These are phyloP conservation scores for Tachyglossus aculeatus DNA, from an alignment of 2,797 vertebrate genomes.

Conservation along the genomic window DNA sequence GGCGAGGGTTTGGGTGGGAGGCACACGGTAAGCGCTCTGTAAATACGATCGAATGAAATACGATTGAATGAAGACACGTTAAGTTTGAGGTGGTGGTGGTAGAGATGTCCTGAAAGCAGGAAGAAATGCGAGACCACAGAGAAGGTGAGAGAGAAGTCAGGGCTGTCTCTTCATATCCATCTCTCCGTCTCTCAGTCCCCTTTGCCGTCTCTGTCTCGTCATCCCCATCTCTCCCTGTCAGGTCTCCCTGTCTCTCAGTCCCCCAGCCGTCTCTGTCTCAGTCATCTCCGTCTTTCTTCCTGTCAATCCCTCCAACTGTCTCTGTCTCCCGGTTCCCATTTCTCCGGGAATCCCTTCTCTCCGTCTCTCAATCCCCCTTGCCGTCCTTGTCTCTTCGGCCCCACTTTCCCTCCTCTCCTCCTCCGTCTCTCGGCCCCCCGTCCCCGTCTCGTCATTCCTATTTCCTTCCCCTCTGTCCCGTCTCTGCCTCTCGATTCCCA, in stretches of 20 bases:
- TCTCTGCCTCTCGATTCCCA: neutral
- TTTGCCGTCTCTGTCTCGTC: neutral
- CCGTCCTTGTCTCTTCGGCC: neutral
- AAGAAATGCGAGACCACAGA: too few species aligned
- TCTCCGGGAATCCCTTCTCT: neutral
- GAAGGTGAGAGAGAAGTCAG: too few species aligned
- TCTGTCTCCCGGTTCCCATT: neutral
- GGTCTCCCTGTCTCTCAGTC: neutral
- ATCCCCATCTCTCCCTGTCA: too few species aligned
- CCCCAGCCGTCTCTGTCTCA: neutral
- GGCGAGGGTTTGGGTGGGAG: too few species aligned
- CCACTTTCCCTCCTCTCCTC: neutral
- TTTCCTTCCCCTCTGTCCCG: conserved; percentile 26
- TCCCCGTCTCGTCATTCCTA: neutral
- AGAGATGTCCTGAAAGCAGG: too few species aligned
- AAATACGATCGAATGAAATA: too few species aligned
- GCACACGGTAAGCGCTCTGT: too few species aligned
- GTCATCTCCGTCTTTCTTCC: neutral
- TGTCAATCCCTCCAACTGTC: neutral
- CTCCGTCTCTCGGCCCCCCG: neutral
- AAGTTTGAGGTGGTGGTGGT: too few species aligned
- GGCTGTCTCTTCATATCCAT: neutral
- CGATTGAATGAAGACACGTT: too few species aligned
- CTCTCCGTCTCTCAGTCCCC: neutral
- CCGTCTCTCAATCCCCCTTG: neutral